Conservation (phyloP, 2,888 invertebrate genomes). For the Eulithis testata region DNA sequence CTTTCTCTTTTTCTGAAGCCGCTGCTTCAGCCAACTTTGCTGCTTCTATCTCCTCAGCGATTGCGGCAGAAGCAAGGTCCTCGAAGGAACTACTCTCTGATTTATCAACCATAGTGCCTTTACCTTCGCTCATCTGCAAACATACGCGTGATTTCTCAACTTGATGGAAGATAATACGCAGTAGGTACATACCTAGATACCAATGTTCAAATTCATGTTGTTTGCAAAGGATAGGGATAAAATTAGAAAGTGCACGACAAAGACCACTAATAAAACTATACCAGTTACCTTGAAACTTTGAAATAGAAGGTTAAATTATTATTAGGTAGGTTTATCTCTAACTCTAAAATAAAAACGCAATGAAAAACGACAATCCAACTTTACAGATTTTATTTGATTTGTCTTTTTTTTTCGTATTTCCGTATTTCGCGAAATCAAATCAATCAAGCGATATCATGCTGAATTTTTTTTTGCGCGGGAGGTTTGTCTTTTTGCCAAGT, state of each 20-base stretch:
- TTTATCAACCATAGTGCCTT: slow-evolving; percentile 80
- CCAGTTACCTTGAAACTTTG: neutral
- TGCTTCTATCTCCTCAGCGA: slow-evolving; percentile 81
- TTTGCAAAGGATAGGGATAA: neutral
- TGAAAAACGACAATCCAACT: slow-evolving; percentile 2
- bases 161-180: slow-evolving; percentile 57
- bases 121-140: slow-evolving; percentile 79
- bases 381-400: slow-evolving; percentile 1
- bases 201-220: slow-evolving; percentile 43
- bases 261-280: too few species aligned
- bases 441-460: too few species aligned
- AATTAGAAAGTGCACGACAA: too few species aligned
- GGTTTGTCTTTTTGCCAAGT: too few species aligned
- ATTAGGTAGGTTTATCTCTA: too few species aligned
- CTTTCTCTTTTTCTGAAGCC: slow-evolving; percentile 62
- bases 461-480: too few species aligned
- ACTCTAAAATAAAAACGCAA: slow-evolving; percentile 38
- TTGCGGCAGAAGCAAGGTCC: slow-evolving; percentile 84
- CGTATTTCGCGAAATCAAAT: neutral
- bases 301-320: slow-evolving; percentile 23
- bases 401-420: too few species aligned
- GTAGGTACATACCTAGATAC: slow-evolving; percentile 27
- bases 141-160: slow-evolving; percentile 55
- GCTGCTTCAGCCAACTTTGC: slow-evolving; percentile 75
- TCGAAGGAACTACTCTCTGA: slow-evolving; percentile 88